Base-by-base conservation (phyloP, 2,113 vertebrate species). In the Upupa epops region DNA sequence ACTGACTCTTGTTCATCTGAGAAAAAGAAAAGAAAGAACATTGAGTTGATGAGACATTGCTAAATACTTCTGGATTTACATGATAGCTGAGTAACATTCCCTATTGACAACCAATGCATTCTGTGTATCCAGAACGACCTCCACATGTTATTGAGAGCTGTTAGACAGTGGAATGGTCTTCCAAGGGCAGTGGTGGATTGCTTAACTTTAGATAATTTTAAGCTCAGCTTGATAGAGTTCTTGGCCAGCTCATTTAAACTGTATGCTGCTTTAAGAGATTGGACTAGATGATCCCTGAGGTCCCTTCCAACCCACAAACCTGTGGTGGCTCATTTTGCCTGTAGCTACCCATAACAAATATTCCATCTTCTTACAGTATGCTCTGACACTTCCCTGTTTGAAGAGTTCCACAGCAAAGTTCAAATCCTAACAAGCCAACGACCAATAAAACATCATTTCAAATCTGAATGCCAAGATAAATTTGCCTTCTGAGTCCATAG, bases 1-100 rank as follows among this genome's bases (percentile, higher is more conserved):
- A 99, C 99, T 28, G 99, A 98, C 91, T 99, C 99, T 97, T 99
- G 99, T 86, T 99, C 99, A 98, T 99, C 99, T 99, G 96, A 65
- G 95, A 54, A 76, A 72, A 71, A 36, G 83, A 60, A 56, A 73
- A 70, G 66, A 32, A 80, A 65, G 18, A 9, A 88, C 79, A 90
- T 26, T 10, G 15, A 14, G 55, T 78, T 72, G 13, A 64, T 97
- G 94, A 97, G 55, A 64, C 17, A 65, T 37, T n/a, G 72, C 6
- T 59, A 31, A 49, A 61, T 32, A 29, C 13, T 42, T 72, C 49
- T 7, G 83, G 24, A 68, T 74, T 64, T 76, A 28, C n/a, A 49
- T 8, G 17, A 77, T 4, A 3, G 61, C 85, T 89, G 51, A 80
- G 21, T 26, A 49, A 17, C 66, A 55, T 58, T 72, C 32, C 12